These are phyloP conservation scores for Apeltes quadracus DNA, from an alignment of 2,113 vertebrate species.

Conservation along the genomic window DNA sequence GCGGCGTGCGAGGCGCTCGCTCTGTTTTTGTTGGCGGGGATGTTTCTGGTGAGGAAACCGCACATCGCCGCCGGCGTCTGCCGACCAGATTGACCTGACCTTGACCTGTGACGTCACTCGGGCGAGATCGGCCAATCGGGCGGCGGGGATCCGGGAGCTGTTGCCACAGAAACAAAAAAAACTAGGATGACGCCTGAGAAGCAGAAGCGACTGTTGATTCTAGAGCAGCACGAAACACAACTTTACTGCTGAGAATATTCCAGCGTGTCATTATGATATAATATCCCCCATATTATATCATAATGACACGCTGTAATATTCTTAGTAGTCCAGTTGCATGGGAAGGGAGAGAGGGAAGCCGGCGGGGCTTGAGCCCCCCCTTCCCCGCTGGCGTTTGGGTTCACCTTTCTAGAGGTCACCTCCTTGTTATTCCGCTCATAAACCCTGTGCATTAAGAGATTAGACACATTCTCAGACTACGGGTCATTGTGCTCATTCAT, in stretches of 20 bases:
- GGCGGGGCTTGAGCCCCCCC: too few species aligned
- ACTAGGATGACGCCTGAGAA: too few species aligned
- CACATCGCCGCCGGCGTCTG: slow-evolving; percentile 36
- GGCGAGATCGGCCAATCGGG: slow-evolving; percentile 4
- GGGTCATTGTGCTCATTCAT: background rate
- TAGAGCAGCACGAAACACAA: background rate
- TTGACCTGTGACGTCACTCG: slow-evolving; percentile 37
- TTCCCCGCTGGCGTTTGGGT: too few species aligned
- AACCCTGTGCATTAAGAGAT: background rate
- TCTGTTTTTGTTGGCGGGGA: slow-evolving; percentile 41
- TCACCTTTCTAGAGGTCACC: too few species aligned
- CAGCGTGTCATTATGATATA: background rate
- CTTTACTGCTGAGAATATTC: background rate
- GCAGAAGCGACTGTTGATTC: too few species aligned
- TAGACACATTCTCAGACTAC: background rate
- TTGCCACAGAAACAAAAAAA: slow-evolving; percentile 50
- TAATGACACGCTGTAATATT: background rate
- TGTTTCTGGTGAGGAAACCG: slow-evolving; percentile 41
- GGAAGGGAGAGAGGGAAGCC: too few species aligned
- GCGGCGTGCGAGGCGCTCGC: slow-evolving; percentile 6
- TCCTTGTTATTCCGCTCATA: too few species aligned
- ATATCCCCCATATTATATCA: too few species aligned
- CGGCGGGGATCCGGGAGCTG: slow-evolving; percentile 2
- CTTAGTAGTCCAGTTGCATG: background rate
- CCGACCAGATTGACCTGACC: slow-evolving; percentile 23